A percentile compares a stretch with the other conserved stretches of the same genome.
Conservation (phyloP, 1,140 invertebrate species). For the Halictus rubicundus region DNA sequence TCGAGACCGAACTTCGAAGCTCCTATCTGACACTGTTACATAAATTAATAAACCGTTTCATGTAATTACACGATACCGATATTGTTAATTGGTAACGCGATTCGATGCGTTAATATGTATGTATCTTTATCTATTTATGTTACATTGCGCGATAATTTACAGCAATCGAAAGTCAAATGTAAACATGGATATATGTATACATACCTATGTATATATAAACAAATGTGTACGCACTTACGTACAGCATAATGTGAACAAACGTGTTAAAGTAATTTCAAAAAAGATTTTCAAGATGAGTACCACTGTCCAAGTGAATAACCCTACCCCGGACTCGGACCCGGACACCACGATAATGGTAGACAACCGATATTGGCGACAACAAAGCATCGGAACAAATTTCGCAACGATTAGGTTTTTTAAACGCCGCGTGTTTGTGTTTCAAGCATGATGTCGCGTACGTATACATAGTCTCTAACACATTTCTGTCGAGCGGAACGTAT, state of each 20-base stretch:
- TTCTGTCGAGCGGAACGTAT: neutral
- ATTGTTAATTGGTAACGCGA: neutral
- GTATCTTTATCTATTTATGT: too few species aligned
- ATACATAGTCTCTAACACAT: neutral
- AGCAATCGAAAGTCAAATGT: too few species aligned
- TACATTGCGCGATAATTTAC: too few species aligned
- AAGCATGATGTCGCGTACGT: neutral
- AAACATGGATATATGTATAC: too few species aligned
- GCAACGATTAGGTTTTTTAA: conserved; percentile 1
- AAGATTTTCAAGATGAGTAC: conserved; percentile 7
- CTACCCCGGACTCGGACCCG: neutral
- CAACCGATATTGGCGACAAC: conserved; percentile 3
- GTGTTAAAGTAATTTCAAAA: neutral
- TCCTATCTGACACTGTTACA: neutral
- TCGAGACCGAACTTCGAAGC: neutral
- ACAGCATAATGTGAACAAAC: neutral
- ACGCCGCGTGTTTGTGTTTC: too few species aligned
- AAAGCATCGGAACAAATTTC: conserved; percentile 6
- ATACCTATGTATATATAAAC: too few species aligned
- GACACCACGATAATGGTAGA: neutral
- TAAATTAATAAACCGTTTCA: neutral
- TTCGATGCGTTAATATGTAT: neutral
- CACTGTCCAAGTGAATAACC: conserved; percentile 21
- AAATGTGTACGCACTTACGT: neutral
- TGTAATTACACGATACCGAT: neutral